These are phyloP conservation scores for Sakesphorus luctuosus DNA, from an alignment of 2,113 vertebrate genomes.

Conservation along the genomic window DNA sequence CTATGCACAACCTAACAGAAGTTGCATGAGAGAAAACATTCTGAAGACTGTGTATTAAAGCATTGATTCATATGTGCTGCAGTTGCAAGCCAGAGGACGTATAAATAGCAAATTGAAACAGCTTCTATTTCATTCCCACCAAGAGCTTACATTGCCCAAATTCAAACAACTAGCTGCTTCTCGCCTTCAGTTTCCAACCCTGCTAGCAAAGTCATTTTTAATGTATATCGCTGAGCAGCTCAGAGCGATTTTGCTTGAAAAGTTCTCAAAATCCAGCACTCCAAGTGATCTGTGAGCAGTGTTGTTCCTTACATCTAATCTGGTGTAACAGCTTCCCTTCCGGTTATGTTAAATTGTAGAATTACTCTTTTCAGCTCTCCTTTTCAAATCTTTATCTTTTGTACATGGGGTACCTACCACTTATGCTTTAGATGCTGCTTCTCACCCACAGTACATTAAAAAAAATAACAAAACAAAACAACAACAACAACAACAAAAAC, in stretches of 20 bases:
- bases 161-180: conserved; percentile 34
- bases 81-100: conserved; percentile 27
- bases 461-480: background rate
- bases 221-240: background rate
- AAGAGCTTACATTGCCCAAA: background rate
- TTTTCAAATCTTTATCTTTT: background rate
- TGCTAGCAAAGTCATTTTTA: background rate
- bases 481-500: background rate
- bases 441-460: background rate
- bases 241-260: background rate
- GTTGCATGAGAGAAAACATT: background rate
- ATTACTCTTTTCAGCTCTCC: background rate
- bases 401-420: background rate
- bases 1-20: conserved; percentile 5
- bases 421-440: background rate
- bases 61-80: background rate
- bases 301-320: background rate
- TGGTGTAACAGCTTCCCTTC: background rate
- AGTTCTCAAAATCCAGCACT: background rate
- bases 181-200: background rate
- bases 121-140: background rate
- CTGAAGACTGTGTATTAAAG: background rate
- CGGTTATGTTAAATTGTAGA: background rate
- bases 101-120: conserved; percentile 39
- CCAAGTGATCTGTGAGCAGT: background rate